Evolutionary conservation across 2,888 invertebrate genomes (phyloP).

Genomic region (Drosophila paranaensis): DNA sequence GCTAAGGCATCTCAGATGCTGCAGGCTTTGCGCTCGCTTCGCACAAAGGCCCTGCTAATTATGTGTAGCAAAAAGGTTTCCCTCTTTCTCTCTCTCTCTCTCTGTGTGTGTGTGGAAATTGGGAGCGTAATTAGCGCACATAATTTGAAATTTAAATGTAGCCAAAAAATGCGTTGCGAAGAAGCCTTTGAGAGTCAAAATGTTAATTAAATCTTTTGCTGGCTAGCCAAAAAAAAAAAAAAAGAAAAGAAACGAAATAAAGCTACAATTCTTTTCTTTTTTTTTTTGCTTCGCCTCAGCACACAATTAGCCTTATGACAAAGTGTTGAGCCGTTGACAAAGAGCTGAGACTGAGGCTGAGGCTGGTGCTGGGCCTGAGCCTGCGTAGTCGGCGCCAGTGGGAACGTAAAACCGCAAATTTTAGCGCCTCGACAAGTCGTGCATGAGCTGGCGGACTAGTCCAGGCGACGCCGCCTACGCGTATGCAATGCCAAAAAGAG

Average conservation of each 20-base stretch:
- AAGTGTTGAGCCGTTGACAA: constrained; percentile 61
- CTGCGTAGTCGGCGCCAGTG: constrained; percentile 64
- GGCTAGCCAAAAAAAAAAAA: constrained; percentile 24
- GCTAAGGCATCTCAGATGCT: constrained; percentile 52
- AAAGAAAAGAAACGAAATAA: not conserved
- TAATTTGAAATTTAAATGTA: constrained; percentile 80
- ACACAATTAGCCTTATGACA: constrained; percentile 75
- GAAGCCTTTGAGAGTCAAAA: constrained; percentile 77
- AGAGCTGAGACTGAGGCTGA: constrained; percentile 11
- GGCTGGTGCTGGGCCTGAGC: constrained; percentile 2
- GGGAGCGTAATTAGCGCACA: constrained; percentile 74
- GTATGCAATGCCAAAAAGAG: constrained; percentile 79
- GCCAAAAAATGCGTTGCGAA: constrained; percentile 67
- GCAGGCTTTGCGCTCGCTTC: constrained; percentile 21
- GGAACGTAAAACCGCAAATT: constrained; percentile 78
- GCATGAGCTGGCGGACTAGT: constrained; percentile 67
- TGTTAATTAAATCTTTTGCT: constrained; percentile 76
- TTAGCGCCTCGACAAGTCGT: constrained; percentile 78
- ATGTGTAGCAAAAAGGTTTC: constrained; percentile 71
- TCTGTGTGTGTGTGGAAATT: constrained; percentile 20
- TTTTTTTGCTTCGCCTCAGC: constrained; percentile 31
- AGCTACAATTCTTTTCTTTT: not conserved
- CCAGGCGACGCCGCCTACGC: constrained; percentile 76
- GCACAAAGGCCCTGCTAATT: constrained; percentile 74
- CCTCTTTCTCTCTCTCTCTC: not conserved